phyloP scores from a whole-genome alignment of 2,113 vertebrate species.

The Brachyhypopomus occidentalis region DNA sequence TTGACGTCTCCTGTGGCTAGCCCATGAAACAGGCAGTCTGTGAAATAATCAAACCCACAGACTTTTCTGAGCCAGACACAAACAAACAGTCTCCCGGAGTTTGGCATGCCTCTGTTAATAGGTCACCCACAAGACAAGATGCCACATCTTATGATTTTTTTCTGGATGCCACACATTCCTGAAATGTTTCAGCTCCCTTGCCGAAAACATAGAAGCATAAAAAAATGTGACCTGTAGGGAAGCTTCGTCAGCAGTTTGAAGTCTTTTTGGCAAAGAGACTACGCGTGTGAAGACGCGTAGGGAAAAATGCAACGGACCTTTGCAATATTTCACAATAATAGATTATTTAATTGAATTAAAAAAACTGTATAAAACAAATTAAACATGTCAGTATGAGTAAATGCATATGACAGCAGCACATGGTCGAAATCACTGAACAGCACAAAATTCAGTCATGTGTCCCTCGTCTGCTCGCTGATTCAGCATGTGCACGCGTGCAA shows the following conservation, averaged over 20 bases:
- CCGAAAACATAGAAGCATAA: slow-evolving; percentile 33
- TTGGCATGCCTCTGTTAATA: slow-evolving; percentile 61
- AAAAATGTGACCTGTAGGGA: slow-evolving; percentile 62
- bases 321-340: neutral
- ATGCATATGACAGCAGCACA: neutral
- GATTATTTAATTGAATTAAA: neutral
- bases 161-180: slow-evolving; percentile 65
- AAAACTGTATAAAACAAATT: neutral
- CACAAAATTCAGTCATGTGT: slow-evolving; percentile 19
- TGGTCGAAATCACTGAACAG: neutral
- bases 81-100: slow-evolving; percentile 61
- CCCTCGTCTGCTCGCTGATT: slow-evolving; percentile 25
- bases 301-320: neutral
- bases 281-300: neutral
- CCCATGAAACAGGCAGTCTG: slow-evolving; percentile 36
- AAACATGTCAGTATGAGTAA: neutral
- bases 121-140: slow-evolving; percentile 62
- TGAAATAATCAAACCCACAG: slow-evolving; percentile 47
- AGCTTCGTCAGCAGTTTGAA: slow-evolving; percentile 47
- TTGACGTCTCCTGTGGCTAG: slow-evolving; percentile 41
- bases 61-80: slow-evolving; percentile 55
- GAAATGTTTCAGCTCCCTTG: slow-evolving; percentile 55
- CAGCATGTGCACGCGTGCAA: slow-evolving; percentile 39
- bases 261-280: slow-evolving; percentile 13
- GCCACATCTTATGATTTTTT: slow-evolving; percentile 69